A percentile compares a stretch with the other conserved stretches of the same genome.
Evolutionary conservation across 2,113 vertebrate genomes (phyloP).

Genomic region (Dendropsophus ebraccatus): DNA sequence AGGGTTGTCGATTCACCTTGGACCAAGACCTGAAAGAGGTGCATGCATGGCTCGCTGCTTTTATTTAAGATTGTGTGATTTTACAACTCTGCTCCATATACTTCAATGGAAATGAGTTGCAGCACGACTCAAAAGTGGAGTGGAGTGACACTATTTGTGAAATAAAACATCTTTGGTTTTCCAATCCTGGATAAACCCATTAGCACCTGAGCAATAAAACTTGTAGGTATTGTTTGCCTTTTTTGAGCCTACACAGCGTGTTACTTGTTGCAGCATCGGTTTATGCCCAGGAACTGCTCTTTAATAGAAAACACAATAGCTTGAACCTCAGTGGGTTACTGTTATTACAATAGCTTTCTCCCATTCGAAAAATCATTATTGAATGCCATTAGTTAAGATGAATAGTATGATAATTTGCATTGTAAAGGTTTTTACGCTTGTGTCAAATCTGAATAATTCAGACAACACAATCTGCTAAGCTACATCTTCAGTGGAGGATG

Average conservation of each 20-base stretch:
- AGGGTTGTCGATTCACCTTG: too few species aligned
- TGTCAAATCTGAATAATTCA: not conserved
- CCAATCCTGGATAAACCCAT: too few species aligned
- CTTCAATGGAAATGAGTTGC: too few species aligned
- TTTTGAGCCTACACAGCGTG: not conserved
- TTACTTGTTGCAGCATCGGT: not conserved
- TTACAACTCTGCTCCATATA: too few species aligned
- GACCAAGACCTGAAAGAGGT: too few species aligned
- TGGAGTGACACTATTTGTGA: too few species aligned
- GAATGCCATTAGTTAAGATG: not conserved
- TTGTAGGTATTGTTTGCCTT: not conserved
- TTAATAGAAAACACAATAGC: not conserved
- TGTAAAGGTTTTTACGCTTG: not conserved
- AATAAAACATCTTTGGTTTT: too few species aligned
- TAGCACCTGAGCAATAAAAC: not conserved
- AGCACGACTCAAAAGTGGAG: too few species aligned
- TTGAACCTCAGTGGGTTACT: not conserved
- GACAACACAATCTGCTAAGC: not conserved
- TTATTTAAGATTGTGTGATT: too few species aligned
- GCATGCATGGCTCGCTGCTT: too few species aligned
- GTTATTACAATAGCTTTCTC: not conserved
- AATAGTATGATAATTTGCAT: not conserved
- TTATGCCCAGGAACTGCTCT: not conserved
- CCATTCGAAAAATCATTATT: not conserved
- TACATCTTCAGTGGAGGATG: too few species aligned